These are phyloP conservation scores for Cheracebus regulus DNA, from an alignment of 2,797 vertebrate species.

Conservation along the genomic window DNA sequence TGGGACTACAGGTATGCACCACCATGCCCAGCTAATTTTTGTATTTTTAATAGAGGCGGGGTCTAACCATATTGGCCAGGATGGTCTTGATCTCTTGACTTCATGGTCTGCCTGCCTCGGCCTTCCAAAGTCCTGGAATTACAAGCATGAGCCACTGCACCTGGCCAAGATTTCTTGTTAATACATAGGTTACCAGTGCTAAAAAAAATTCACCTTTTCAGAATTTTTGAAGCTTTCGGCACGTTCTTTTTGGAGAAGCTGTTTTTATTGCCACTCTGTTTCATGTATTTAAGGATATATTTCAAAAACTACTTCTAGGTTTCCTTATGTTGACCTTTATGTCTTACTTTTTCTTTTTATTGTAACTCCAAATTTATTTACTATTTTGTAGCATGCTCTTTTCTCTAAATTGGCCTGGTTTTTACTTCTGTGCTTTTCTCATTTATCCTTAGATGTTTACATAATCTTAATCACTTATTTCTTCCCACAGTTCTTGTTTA, in stretches of 20 bases:
- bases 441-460: neutral
- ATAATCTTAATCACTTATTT: conserved; percentile 29
- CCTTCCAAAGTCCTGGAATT: too few relatives aligned
- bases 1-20: too few relatives aligned
- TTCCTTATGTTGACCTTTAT: neutral
- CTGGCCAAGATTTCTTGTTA: neutral
- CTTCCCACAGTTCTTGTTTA: neutral
- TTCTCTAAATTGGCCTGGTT: neutral
- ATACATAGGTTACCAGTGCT: neutral
- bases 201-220: neutral
- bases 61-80: too few relatives aligned
- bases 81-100: too few relatives aligned
- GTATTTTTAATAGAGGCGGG: too few relatives aligned
- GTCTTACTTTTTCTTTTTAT: neutral
- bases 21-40: too few relatives aligned
- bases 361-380: neutral
- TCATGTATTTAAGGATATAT: neutral
- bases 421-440: neutral
- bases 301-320: neutral
- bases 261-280: neutral
- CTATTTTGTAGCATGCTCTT: neutral
- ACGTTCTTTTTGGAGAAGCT: neutral
- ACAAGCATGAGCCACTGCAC: too few relatives aligned
- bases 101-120: too few relatives aligned
- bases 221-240: neutral